Evolutionary conservation across 2,888 invertebrate genomes (phyloP).

Genomic region (Clitarchus hookeri): DNA sequence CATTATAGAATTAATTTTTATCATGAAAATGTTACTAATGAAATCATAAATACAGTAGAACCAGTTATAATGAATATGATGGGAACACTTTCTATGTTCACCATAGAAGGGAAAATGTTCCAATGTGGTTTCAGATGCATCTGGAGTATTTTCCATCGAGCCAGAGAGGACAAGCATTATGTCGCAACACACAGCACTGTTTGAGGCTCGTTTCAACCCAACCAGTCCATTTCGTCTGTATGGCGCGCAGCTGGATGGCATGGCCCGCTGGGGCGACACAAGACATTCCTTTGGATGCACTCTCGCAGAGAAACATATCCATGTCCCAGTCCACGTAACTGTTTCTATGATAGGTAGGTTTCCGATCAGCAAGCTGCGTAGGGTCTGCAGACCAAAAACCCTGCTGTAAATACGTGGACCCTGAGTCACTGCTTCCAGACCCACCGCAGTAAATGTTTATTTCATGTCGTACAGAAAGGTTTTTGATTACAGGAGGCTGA

Average conservation of each 20-base stretch:
- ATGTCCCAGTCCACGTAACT: background rate
- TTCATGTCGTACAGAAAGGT: no score
- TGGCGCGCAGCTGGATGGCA: slow-evolving; percentile 49
- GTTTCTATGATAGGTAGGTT: background rate
- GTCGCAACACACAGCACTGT: slow-evolving; percentile 48
- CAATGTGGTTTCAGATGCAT: slow-evolving; percentile 44
- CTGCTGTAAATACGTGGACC: no score
- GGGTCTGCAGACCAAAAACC: background rate
- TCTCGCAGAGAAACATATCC: background rate
- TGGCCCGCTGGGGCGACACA: slow-evolving; percentile 48
- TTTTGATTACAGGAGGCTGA: no score
- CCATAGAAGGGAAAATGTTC: no score
- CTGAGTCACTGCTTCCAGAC: no score
- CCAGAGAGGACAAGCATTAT: slow-evolving; percentile 49
- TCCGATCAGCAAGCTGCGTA: background rate
- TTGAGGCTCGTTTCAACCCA: slow-evolving; percentile 52
- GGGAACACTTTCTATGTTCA: no score
- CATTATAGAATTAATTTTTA: no score
- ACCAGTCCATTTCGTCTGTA: slow-evolving; percentile 48
- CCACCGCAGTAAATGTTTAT: no score
- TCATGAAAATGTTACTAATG: no score
- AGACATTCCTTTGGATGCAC: slow-evolving; percentile 23
- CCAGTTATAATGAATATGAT: no score
- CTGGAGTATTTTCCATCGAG: slow-evolving; percentile 49
- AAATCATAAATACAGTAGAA: no score